Conservation (phyloP, 2,797 vertebrate species). For the Emys orbicularis region DNA sequence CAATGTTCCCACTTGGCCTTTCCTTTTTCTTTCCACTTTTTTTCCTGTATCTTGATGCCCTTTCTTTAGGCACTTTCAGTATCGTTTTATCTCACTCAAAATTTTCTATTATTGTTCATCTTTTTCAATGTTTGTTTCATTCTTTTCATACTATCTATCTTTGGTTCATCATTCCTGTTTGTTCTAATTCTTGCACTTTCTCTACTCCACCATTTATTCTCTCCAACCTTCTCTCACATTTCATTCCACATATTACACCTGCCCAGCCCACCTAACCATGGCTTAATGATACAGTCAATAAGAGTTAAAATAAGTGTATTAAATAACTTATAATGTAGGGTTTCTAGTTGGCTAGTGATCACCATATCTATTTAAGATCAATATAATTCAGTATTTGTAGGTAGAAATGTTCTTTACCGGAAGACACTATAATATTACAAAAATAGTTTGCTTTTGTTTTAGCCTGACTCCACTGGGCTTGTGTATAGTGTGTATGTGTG, state of each 20-base stretch:
- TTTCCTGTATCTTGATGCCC: not conserved
- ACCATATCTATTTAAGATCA: too few relatives aligned
- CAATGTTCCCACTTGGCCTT: not conserved
- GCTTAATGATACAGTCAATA: not conserved
- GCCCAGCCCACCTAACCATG: not conserved
- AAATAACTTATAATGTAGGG: not conserved
- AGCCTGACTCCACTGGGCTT: too few relatives aligned
- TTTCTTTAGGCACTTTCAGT: not conserved
- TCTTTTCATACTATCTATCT: not conserved
- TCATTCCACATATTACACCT: not conserved
- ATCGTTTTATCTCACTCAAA: not conserved
- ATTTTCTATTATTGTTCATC: not conserved
- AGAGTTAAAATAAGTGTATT: not conserved
- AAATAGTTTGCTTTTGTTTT: too few relatives aligned
- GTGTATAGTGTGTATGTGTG: too few relatives aligned
- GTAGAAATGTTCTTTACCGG: not conserved
- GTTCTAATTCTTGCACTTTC: not conserved
- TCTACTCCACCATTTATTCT: not conserved
- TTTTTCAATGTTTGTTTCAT: not conserved
- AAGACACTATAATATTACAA: not conserved
- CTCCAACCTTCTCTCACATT: not conserved
- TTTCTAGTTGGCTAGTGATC: not conserved
- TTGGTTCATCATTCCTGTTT: not conserved
- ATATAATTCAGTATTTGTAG: rapidly evolving
- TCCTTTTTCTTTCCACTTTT: not conserved